Evolutionary conservation across 2,888 invertebrate species (phyloP).

Genomic region (Nesidiocoris tenuis): DNA sequence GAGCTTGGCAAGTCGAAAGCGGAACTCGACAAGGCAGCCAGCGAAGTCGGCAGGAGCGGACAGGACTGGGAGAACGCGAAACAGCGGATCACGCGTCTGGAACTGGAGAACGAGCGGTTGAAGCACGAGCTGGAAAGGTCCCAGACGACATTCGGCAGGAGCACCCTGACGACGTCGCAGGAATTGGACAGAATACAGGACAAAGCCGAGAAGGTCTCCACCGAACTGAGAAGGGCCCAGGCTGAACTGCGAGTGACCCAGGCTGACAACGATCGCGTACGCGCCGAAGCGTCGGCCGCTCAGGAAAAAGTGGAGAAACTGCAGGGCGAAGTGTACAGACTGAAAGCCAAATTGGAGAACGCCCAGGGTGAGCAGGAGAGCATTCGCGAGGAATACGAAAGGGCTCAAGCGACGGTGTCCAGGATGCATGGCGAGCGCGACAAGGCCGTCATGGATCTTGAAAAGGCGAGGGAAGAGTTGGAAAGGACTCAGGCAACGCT

Average conservation of each 20-base stretch:
- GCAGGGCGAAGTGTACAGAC: slow-evolving; percentile 90
- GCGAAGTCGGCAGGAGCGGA: slow-evolving; percentile 83
- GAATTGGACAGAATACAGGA: slow-evolving; percentile 81
- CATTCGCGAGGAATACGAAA: slow-evolving; percentile 87
- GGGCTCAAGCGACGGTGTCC: slow-evolving; percentile 77
- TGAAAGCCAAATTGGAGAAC: slow-evolving; percentile 91
- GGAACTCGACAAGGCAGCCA: slow-evolving; percentile 86
- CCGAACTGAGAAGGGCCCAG: slow-evolving; percentile 81
- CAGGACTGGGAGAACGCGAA: slow-evolving; percentile 86
- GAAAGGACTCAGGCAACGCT: slow-evolving; percentile 85
- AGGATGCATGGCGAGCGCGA: slow-evolving; percentile 86
- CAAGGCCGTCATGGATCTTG: slow-evolving; percentile 78
- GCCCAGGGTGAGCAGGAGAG: slow-evolving; percentile 93
- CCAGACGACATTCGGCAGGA: slow-evolving; percentile 79
- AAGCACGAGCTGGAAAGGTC: slow-evolving; percentile 82
- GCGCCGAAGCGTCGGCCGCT: slow-evolving; percentile 76
- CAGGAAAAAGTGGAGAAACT: slow-evolving; percentile 93
- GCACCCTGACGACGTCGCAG: slow-evolving; percentile 76
- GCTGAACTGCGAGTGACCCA: slow-evolving; percentile 89
- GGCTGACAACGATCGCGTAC: slow-evolving; percentile 84
- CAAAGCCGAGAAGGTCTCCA: slow-evolving; percentile 79
- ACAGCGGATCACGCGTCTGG: slow-evolving; percentile 78
- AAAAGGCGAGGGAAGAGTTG: slow-evolving; percentile 83
- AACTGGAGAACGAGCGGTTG: slow-evolving; percentile 86
- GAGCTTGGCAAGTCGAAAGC: slow-evolving; percentile 93